These are phyloP conservation scores for Periplaneta americana DNA, from an alignment of 1,140 invertebrate species.

Conservation along the genomic window DNA sequence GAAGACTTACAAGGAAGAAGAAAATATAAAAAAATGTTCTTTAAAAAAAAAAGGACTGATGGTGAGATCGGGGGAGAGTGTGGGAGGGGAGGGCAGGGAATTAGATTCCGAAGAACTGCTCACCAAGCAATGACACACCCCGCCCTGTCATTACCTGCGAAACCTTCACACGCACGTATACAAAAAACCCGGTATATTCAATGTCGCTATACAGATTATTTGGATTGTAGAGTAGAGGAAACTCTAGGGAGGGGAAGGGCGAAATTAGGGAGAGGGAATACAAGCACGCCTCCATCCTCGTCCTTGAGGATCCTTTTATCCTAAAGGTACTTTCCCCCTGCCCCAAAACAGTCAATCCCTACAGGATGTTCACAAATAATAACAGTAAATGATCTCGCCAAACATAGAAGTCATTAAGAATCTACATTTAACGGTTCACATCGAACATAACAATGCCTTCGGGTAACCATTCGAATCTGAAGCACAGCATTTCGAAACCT, in stretches of 20 bases:
- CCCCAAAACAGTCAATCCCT: neutral
- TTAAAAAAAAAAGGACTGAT: neutral
- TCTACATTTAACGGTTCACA: neutral
- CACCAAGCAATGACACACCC: neutral
- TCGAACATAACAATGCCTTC: neutral
- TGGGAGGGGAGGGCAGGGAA: no score
- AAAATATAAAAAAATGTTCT: neutral
- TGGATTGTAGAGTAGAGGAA: neutral
- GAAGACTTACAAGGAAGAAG: neutral
- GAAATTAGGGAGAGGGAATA: neutral
- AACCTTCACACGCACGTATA: neutral
- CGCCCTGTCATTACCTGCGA: neutral
- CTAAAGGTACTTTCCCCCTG: neutral
- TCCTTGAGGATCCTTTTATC: neutral
- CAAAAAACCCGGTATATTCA: neutral
- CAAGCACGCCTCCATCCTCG: neutral
- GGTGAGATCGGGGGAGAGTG: no score
- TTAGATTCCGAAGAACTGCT: no score
- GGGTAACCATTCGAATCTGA: no score
- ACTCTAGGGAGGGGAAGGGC: neutral
- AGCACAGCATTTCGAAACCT: no score
- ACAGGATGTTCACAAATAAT: neutral
- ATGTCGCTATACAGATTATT: neutral
- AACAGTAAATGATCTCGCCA: neutral
- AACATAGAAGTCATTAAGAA: neutral